phyloP scores from a whole-genome alignment of 1,140 invertebrate genomes.

The Diachasma alloeum region DNA sequence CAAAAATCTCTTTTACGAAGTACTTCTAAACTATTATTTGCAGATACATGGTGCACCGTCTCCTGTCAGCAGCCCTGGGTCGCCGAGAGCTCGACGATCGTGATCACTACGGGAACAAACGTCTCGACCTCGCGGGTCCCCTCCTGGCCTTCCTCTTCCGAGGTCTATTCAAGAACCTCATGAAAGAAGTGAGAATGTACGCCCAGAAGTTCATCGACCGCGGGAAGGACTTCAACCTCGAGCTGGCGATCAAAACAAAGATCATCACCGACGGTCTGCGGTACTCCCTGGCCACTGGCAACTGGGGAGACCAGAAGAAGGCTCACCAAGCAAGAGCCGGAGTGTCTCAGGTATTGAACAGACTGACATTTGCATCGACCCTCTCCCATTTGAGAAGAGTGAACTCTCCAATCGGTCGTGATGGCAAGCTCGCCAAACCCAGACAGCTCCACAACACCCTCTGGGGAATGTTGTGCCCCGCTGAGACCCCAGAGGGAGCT shows the following conservation, averaged over 20 bases:
- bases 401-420: slow-evolving; percentile 98
- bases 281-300: slow-evolving; percentile 98
- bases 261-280: slow-evolving; percentile 98
- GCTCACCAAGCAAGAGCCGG: slow-evolving; percentile 97
- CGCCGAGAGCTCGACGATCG: slow-evolving; percentile 96
- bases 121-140: slow-evolving; percentile 96
- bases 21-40: too few species aligned
- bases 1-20: too few species aligned
- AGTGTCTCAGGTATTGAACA: slow-evolving; percentile 92
- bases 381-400: slow-evolving; percentile 96
- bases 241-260: slow-evolving; percentile 96
- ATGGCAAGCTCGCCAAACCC: slow-evolving; percentile 98
- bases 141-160: slow-evolving; percentile 94
- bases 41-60: slow-evolving; percentile 98
- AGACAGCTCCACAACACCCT: slow-evolving; percentile 97
- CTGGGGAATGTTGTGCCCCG: slow-evolving; percentile 99
- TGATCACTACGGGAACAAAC: slow-evolving; percentile 99
- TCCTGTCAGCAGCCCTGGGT: slow-evolving; percentile 93
- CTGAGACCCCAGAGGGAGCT: slow-evolving; percentile 97
- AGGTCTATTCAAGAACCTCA: slow-evolving; percentile 91
- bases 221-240: slow-evolving; percentile 97
- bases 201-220: slow-evolving; percentile 99
- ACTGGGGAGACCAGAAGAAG: slow-evolving; percentile 99
- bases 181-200: slow-evolving; percentile 97
- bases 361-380: slow-evolving; percentile 97